Percentiles rank a stretch among this genome's conserved stretches.
These are phyloP conservation scores for Oscheius sp. DNA, from an alignment of 2,888 invertebrate genomes.

Conservation along the genomic window DNA sequence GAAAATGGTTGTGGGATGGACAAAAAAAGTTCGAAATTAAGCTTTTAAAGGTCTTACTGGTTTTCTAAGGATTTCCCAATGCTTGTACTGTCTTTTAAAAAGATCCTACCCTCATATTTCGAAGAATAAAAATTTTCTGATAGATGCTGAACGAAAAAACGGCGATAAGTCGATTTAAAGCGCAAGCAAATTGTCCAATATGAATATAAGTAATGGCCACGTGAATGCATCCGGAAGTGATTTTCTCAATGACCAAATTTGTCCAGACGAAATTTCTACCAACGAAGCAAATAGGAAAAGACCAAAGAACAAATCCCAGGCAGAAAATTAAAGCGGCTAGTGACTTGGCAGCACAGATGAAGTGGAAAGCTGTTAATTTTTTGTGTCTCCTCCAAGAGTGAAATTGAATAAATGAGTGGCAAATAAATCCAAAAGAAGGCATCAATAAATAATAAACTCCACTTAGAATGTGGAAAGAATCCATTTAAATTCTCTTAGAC, in stretches of 20 bases:
- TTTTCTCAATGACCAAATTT: background rate
- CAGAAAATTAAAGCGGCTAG: background rate
- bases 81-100: background rate
- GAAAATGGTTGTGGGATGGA: too few relatives aligned
- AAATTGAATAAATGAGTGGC: slow-evolving; percentile 1
- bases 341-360: background rate
- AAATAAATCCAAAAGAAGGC: background rate
- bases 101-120: background rate
- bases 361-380: background rate
- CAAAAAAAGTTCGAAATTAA: background rate
- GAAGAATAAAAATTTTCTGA: background rate
- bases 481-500: too few relatives aligned
- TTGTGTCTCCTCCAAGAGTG: background rate
- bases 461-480: background rate
- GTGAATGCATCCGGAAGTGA: background rate
- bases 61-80: background rate
- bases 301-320: background rate
- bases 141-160: background rate
- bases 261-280: background rate
- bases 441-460: background rate
- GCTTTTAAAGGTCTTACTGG: background rate
- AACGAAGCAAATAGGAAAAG: background rate
- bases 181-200: background rate
- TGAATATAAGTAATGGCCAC: background rate
- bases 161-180: slow-evolving; percentile 6